These are phyloP conservation scores for Apis laboriosa DNA, from an alignment of 1,140 invertebrate species.

Conservation along the genomic window DNA sequence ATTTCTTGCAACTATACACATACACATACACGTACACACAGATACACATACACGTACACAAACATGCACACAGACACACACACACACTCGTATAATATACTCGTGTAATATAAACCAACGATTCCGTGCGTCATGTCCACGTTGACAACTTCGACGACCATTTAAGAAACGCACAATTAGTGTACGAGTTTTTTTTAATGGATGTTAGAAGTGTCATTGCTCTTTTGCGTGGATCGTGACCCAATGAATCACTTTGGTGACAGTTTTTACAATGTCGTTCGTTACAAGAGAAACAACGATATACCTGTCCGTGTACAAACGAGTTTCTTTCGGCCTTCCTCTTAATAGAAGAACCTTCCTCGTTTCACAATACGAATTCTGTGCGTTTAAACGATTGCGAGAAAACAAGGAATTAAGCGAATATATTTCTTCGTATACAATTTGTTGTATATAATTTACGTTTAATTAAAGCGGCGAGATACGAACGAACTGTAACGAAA, in stretches of 20 bases:
- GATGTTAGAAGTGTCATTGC: conserved; percentile 33
- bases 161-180: neutral
- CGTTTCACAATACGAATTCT: neutral
- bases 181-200: neutral
- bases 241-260: neutral
- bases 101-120: neutral
- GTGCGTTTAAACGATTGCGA: neutral
- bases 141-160: neutral
- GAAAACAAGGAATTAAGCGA: neutral
- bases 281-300: neutral
- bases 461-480: neutral
- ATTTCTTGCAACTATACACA: neutral
- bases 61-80: no score
- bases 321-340: conserved; percentile 30
- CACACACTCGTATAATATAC: no score
- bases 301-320: conserved; percentile 42
- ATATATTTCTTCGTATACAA: neutral
- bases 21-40: no score
- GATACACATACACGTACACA: no score
- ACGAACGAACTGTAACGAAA: neutral
- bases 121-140: neutral
- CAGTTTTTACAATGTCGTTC: conserved; percentile 12
- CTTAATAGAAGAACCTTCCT: no score
- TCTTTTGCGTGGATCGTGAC: conserved; percentile 24
- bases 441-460: conserved; percentile 39